These are phyloP conservation scores for Euphydryas editha DNA, from an alignment of 2,888 invertebrate species.

Conservation along the genomic window DNA sequence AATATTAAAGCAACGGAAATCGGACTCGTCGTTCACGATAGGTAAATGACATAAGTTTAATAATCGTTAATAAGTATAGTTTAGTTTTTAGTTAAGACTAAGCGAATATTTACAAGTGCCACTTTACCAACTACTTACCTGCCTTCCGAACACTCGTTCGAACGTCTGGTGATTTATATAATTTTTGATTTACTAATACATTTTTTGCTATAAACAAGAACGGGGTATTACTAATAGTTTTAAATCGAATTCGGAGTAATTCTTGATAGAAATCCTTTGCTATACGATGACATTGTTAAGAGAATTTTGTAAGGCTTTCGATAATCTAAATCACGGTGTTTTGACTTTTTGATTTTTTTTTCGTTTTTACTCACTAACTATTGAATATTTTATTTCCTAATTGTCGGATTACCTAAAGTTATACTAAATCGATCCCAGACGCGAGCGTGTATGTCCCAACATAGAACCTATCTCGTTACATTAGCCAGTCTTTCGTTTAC, in stretches of 20 bases:
- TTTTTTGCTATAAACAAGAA: background rate
- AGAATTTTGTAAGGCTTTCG: background rate
- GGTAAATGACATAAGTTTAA: slow-evolving; percentile 49
- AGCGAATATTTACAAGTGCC: slow-evolving; percentile 78
- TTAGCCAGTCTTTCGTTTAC: slow-evolving; percentile 82
- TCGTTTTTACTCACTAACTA: too few species aligned
- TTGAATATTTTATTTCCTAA: background rate
- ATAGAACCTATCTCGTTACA: slow-evolving; percentile 63
- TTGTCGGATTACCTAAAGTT: background rate
- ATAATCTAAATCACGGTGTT: background rate
- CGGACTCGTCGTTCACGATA: slow-evolving; percentile 42
- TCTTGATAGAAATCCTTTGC: too few species aligned
- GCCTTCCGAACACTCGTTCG: slow-evolving; percentile 55
- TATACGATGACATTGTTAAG: background rate
- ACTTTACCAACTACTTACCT: slow-evolving; percentile 70
- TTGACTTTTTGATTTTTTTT: background rate
- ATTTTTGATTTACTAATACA: background rate
- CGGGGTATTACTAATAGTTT: too few species aligned
- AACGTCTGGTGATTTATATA: background rate
- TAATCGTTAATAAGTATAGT: slow-evolving; percentile 59
- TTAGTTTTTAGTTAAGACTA: slow-evolving; percentile 56
- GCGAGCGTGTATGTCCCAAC: slow-evolving; percentile 22
- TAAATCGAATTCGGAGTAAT: too few species aligned
- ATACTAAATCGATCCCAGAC: slow-evolving; percentile 12
- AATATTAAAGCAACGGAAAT: slow-evolving; percentile 24